Base-by-base conservation (phyloP, 1,140 invertebrate species). In the Drosophila rhopaloa region DNA sequence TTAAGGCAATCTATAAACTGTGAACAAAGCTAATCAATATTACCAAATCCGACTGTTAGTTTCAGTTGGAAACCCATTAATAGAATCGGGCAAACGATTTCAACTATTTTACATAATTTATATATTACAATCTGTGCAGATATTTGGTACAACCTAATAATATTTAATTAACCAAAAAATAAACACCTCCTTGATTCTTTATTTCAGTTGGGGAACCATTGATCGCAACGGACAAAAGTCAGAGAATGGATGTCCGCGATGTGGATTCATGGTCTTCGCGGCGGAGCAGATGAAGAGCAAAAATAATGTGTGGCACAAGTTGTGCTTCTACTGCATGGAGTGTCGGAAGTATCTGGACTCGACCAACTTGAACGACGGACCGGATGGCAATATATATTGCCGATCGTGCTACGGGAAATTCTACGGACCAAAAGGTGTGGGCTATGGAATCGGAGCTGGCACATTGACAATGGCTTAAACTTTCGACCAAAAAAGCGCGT, bases 271-370 rank as follows among this genome's bases (percentile, higher is more conserved):
- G 60, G 97, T 98, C 0, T 98, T 97, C 91, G 97, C 97, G 62
- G 97, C 97, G 57, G 97, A 98, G 94, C 97, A 98, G 93, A 98
- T 98, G 97, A 96, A 97, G 93, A 97, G 97, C 93, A 98, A 97
- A 93, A 96, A 96, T 91, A 95, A 96, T 91, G 95, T 98, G 85
- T 99, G 97, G 97, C 98, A 99, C 94, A 98, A 97, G 93, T 94
- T 97, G 76, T 99, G 98, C 94, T 99, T 99, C 95, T 96, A 95
- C 93, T 99, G 98, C 93, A 95, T 95, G 89, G 96, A 97, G 67
- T 99, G 98, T 93, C 95, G 96, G 79, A 97, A 97, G 93, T 97
- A 98, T 81, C 94, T 99, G 89, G 98, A 99, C 93, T 95, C 94
- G 58, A 98, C 97, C 73, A 98, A 97, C 86, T 94, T 98, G 56